A percentile compares a stretch with the other conserved stretches of the same genome.
These are phyloP conservation scores for Proterorhinus semilunaris DNA, from an alignment of 2,113 vertebrate species.

Conservation along the genomic window DNA sequence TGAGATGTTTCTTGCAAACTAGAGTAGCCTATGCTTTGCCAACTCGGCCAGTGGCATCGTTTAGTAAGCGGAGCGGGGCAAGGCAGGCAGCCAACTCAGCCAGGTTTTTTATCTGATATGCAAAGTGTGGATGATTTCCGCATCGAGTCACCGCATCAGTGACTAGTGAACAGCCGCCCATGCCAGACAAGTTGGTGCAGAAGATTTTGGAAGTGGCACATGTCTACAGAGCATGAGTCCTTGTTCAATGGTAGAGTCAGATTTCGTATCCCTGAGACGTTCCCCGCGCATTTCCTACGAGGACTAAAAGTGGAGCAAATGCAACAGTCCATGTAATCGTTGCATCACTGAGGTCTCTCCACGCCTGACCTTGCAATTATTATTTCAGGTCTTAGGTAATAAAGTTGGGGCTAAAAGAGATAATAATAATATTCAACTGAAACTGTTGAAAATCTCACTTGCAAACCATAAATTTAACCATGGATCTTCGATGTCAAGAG, in stretches of 20 bases:
- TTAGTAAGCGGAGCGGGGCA: neutral
- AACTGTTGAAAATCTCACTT: too few relatives aligned
- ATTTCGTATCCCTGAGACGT: neutral
- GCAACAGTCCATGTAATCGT: too few relatives aligned
- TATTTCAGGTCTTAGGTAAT: too few relatives aligned
- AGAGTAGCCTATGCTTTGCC: neutral
- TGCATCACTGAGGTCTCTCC: too few relatives aligned
- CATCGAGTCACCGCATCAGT: neutral
- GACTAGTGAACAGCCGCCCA: neutral
- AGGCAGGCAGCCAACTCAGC: neutral
- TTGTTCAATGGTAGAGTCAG: neutral
- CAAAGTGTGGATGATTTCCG: slow-evolving; percentile 2
- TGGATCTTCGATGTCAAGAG: too few relatives aligned
- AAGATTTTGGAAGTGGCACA: neutral
- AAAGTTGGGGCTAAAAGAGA: too few relatives aligned
- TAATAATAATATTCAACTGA: too few relatives aligned
- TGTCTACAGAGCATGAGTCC: neutral
- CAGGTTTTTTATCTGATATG: slow-evolving; percentile 4
- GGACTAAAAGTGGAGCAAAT: too few relatives aligned
- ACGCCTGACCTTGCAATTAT: too few relatives aligned
- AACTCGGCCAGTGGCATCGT: neutral
- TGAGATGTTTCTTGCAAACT: neutral
- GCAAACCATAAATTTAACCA: too few relatives aligned
- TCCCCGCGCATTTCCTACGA: too few relatives aligned
- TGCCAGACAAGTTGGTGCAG: slow-evolving; percentile 2